phyloP scores from a whole-genome alignment of 2,888 invertebrate genomes.

The Chymomyza procnemis region DNA sequence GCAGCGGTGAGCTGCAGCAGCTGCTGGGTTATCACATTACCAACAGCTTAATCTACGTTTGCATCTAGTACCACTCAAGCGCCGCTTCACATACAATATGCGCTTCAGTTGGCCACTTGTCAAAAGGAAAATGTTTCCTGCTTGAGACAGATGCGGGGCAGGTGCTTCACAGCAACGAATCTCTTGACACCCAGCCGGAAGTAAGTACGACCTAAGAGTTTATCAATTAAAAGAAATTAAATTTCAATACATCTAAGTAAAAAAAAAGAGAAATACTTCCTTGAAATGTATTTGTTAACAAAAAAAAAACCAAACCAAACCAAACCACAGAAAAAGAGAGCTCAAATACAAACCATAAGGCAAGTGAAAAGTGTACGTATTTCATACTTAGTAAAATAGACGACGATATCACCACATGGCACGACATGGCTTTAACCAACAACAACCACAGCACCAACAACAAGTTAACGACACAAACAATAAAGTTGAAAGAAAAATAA shows the following conservation, averaged over 20 bases:
- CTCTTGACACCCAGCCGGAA: not conserved
- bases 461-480: constrained; percentile 14
- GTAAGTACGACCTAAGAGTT: not conserved
- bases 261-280: not conserved
- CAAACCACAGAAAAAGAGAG: constrained; percentile 20
- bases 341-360: constrained; percentile 1
- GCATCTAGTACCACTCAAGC: not conserved
- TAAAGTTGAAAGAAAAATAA: constrained; percentile 29
- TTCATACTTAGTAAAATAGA: constrained; percentile 9
- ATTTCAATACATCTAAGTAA: not conserved
- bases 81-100: not conserved
- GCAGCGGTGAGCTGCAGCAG: constrained; percentile 30
- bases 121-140: not conserved
- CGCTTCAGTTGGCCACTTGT: not conserved
- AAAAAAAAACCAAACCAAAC: too few relatives aligned
- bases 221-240: not conserved
- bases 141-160: not conserved
- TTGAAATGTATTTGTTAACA: not conserved
- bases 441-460: constrained; percentile 8
- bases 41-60: not conserved
- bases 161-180: not conserved
- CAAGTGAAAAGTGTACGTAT: constrained; percentile 5
- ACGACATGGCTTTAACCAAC: constrained; percentile 46
- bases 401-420: constrained; percentile 63
- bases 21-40: constrained; percentile 6